Evolutionary conservation across 2,888 invertebrate species (phyloP).

Genomic region (Standfussiana lucernea): DNA sequence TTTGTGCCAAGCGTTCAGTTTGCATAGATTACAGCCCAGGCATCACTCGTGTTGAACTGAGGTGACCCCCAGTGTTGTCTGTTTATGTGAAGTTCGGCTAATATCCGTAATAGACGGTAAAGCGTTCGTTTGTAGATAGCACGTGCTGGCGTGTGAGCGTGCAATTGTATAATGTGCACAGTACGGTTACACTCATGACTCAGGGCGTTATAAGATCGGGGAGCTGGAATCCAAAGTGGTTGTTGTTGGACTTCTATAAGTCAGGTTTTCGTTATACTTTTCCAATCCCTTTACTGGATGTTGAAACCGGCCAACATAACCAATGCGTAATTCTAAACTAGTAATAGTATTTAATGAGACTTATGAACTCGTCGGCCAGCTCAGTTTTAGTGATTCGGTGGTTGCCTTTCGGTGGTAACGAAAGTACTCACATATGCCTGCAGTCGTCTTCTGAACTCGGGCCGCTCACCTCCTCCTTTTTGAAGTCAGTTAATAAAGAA

Average conservation of each 20-base stretch:
- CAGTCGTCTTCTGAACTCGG: neutral
- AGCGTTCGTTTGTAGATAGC: constrained; percentile 11
- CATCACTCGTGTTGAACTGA: constrained; percentile 5
- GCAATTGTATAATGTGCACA: neutral
- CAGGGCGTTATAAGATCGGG: neutral
- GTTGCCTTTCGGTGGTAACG: neutral
- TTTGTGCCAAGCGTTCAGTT: constrained; percentile 29
- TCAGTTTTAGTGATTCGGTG: constrained; percentile 13
- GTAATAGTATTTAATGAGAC: neutral
- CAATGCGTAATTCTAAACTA: neutral
- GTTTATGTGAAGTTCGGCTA: constrained; percentile 11
- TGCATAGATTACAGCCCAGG: constrained; percentile 30
- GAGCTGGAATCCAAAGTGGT: neutral
- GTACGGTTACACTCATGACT: neutral
- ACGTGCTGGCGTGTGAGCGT: neutral
- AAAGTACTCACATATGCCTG: neutral
- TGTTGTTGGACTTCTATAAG: neutral
- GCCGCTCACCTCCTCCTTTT: too few relatives aligned
- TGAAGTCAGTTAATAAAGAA: too few relatives aligned
- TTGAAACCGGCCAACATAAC: neutral
- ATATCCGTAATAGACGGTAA: constrained; percentile 17
- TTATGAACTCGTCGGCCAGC: neutral
- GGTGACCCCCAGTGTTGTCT: constrained; percentile 29
- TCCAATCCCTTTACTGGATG: neutral
- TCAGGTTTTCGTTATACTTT: too few relatives aligned